These are phyloP conservation scores for Strigops habroptila DNA, from an alignment of 2,113 vertebrate genomes.

Conservation along the genomic window DNA sequence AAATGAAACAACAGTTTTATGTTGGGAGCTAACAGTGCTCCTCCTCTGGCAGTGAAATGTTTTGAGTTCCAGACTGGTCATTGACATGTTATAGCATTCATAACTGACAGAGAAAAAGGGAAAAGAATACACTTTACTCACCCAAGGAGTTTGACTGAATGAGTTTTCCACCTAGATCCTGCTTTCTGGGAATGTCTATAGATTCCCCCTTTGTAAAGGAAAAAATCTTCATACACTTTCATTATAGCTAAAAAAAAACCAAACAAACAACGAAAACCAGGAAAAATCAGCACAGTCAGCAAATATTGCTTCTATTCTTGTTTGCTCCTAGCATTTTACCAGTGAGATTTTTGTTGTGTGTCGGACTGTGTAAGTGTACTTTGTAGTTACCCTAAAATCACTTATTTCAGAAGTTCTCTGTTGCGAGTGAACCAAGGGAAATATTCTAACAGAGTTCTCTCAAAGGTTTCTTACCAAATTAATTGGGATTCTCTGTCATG, in stretches of 20 bases:
- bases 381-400: background rate
- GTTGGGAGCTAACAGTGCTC: background rate
- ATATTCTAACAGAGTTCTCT: background rate
- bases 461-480: background rate
- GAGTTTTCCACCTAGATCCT: conserved; percentile 61
- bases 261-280: background rate
- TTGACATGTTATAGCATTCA: background rate
- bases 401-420: background rate
- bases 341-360: background rate
- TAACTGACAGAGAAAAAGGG: background rate
- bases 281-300: background rate
- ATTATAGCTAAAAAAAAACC: conserved; percentile 74
- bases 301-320: background rate
- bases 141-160: conserved; percentile 79
- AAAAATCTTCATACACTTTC: conserved; percentile 78
- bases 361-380: background rate
- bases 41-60: background rate
- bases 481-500: background rate
- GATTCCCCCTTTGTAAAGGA: conserved; percentile 78
- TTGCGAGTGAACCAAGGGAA: background rate
- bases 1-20: background rate
- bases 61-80: background rate
- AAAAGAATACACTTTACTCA: conserved; percentile 41
- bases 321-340: background rate
- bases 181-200: conserved; percentile 58